These are phyloP conservation scores for Cantharis rufa DNA, from an alignment of 2,888 invertebrate genomes.

Conservation along the genomic window DNA sequence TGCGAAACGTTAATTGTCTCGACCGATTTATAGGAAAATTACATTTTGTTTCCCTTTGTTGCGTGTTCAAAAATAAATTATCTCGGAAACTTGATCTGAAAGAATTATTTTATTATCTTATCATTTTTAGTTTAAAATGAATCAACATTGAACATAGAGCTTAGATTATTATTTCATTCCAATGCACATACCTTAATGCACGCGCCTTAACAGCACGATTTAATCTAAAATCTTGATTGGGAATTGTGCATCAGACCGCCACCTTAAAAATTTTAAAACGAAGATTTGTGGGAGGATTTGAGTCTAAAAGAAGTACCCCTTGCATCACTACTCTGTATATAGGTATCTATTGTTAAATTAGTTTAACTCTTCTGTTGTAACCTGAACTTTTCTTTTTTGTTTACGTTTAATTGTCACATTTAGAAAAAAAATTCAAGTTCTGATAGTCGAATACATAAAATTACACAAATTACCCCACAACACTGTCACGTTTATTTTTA, in stretches of 20 bases:
- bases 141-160: too few species aligned
- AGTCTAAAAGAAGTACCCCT: not conserved
- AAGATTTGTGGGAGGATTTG: not conserved
- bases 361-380: not conserved
- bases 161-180: not conserved
- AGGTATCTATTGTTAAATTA: not conserved
- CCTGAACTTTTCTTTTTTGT: not conserved
- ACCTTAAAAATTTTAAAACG: not conserved
- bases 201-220: too few species aligned
- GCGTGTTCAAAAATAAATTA: too few species aligned
- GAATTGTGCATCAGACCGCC: not conserved
- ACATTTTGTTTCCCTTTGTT: too few species aligned
- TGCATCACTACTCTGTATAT: not conserved
- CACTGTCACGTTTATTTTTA: not conserved
- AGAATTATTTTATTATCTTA: not conserved
- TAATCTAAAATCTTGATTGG: not conserved
- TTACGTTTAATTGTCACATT: not conserved
- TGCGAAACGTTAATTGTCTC: too few species aligned
- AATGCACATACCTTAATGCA: too few species aligned
- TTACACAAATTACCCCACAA: not conserved
- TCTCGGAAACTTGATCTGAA: too few species aligned
- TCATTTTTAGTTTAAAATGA: not conserved
- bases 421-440: not conserved
- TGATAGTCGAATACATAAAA: not conserved
- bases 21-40: too few species aligned